These are phyloP conservation scores for Athrips mouffetella DNA, from an alignment of 2,888 invertebrate genomes.

Conservation along the genomic window DNA sequence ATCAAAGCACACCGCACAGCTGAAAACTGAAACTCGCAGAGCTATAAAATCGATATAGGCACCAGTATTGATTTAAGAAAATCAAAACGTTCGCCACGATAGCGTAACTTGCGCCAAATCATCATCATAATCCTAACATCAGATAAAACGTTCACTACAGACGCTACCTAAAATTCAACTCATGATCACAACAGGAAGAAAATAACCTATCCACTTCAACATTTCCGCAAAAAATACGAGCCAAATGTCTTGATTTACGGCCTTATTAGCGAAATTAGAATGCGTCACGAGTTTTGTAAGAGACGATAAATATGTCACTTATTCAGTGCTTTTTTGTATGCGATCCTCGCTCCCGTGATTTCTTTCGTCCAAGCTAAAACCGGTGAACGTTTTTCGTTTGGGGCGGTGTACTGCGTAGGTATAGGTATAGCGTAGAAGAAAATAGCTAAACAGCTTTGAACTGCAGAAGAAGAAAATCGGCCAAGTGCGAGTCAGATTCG, in stretches of 20 bases:
- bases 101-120: no score
- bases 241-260: not conserved
- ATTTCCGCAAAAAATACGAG: slow-evolving; percentile 1
- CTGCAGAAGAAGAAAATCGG: no score
- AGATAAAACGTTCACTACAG: no score
- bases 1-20: slow-evolving; percentile 65
- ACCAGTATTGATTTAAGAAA: not conserved
- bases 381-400: not conserved
- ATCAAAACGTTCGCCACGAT: no score
- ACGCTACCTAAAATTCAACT: slow-evolving; percentile 3
- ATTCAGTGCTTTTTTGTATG: not conserved
- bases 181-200: slow-evolving; percentile 1
- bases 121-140: no score
- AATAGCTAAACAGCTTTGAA: no score
- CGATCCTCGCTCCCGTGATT: not conserved
- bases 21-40: slow-evolving; percentile 44
- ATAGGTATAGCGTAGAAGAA: not conserved
- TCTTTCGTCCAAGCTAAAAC: slow-evolving; percentile 4
- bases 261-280: slow-evolving; percentile 2
- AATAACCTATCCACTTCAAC: not conserved
- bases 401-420: not conserved
- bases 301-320: not conserved
- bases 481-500: no score
- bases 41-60: not conserved
- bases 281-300: not conserved